Evolutionary conservation across 2,888 invertebrate species (phyloP).

Genomic region (Phalera bucephala): DNA sequence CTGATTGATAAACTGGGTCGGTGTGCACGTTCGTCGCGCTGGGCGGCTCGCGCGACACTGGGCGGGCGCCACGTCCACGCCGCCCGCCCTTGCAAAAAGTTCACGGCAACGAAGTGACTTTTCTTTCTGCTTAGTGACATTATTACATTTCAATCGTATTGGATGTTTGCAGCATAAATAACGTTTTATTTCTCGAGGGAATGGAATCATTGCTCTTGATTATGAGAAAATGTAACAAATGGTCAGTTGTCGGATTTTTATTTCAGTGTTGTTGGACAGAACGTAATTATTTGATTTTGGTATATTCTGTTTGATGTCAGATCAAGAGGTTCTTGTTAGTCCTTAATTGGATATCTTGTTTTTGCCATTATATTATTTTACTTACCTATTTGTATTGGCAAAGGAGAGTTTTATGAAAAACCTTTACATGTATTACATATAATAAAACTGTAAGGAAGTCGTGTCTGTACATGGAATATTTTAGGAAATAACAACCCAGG

Average conservation of each 20-base stretch:
- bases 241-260: slow-evolving; percentile 1
- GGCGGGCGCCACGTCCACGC: slow-evolving; percentile 56
- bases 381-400: no score
- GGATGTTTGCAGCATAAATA: slow-evolving; percentile 50
- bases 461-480: no score
- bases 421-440: no score
- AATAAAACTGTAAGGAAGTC: no score
- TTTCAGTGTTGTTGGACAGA: not conserved
- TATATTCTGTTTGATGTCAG: not conserved
- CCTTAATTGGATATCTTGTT: not conserved
- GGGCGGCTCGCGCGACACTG: slow-evolving; percentile 72
- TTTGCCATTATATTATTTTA: no score
- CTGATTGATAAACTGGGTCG: slow-evolving; percentile 22
- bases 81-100: slow-evolving; percentile 71
- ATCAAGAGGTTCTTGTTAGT: not conserved
- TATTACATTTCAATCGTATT: slow-evolving; percentile 57
- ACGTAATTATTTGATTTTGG: not conserved
- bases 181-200: slow-evolving; percentile 42
- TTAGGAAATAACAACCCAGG: no score
- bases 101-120: slow-evolving; percentile 67
- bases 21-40: slow-evolving; percentile 51
- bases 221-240: not conserved
- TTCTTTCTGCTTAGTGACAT: slow-evolving; percentile 59
- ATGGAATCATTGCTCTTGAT: slow-evolving; percentile 26
- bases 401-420: no score